A percentile compares a stretch with the other conserved stretches of the same genome.
phyloP scores from a whole-genome alignment of 2,113 vertebrate species.

The Lagopus muta region DNA sequence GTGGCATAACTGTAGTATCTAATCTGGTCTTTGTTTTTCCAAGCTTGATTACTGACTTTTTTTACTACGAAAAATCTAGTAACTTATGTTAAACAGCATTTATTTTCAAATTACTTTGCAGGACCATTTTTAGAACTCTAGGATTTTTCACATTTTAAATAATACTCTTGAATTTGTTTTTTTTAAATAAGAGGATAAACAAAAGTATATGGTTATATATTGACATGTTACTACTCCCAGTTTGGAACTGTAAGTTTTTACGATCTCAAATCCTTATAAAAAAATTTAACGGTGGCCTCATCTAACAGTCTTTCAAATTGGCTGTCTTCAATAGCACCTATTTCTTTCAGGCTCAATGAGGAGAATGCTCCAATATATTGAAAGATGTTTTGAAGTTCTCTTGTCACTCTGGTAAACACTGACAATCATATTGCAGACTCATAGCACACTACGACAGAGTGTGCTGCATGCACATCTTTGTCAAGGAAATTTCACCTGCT shows the following conservation, averaged over 20 bases:
- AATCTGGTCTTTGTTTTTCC: not conserved
- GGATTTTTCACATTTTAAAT: not conserved
- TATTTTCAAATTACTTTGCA: not conserved
- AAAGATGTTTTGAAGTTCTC: not conserved
- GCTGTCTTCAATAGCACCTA: not conserved
- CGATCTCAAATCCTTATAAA: not conserved
- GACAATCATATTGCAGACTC: not conserved
- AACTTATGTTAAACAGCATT: not conserved
- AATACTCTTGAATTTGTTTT: not conserved
- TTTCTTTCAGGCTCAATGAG: not conserved
- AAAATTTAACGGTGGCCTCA: not conserved
- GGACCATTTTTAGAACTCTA: not conserved
- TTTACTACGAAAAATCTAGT: not conserved
- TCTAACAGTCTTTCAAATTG: not conserved
- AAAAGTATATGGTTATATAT: not conserved
- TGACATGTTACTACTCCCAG: not conserved
- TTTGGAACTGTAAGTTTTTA: not conserved
- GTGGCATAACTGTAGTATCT: not conserved
- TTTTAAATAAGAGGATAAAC: not conserved
- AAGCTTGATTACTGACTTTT: not conserved
- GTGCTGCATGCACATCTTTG: not conserved
- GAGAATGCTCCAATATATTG: not conserved
- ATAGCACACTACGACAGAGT: not conserved
- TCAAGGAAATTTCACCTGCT: not conserved
- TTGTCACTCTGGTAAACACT: not conserved